These are phyloP conservation scores for Phoronis australis DNA, from an alignment of 2,888 invertebrate genomes.

Conservation along the genomic window DNA sequence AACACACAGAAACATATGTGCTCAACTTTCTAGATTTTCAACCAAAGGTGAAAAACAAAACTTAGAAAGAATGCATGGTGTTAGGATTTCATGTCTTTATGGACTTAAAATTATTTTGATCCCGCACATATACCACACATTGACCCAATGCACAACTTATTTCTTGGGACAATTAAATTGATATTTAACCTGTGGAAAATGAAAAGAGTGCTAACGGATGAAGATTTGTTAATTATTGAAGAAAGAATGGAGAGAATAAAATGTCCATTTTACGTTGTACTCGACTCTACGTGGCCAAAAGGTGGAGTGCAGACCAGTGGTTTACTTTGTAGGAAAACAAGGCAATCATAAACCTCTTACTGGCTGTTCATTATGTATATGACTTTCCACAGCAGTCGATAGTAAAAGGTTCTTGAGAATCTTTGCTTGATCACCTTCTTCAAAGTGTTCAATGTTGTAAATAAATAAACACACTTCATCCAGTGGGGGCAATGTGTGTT, in stretches of 20 bases:
- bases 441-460: no score
- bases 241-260: slow-evolving; percentile 3
- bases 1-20: background rate
- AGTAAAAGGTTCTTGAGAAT: no score
- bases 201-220: background rate
- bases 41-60: slow-evolving; percentile 3
- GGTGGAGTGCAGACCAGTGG: no score
- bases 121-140: slow-evolving; percentile 4
- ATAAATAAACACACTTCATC: no score
- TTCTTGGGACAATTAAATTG: slow-evolving; percentile 5
- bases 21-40: background rate
- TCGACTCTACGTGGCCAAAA: no score
- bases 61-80: slow-evolving; percentile 1
- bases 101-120: slow-evolving; percentile 9
- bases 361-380: no score
- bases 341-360: no score
- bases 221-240: slow-evolving; percentile 3
- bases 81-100: background rate
- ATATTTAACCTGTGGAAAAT: slow-evolving; percentile 7
- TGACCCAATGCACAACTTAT: slow-evolving; percentile 8
- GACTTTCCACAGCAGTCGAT: no score
- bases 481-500: no score
- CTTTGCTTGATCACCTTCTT: no score
- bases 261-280: background rate
- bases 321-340: no score